Evolutionary conservation across 1,140 invertebrate species (phyloP).

Genomic region (Ceratina japonica): DNA sequence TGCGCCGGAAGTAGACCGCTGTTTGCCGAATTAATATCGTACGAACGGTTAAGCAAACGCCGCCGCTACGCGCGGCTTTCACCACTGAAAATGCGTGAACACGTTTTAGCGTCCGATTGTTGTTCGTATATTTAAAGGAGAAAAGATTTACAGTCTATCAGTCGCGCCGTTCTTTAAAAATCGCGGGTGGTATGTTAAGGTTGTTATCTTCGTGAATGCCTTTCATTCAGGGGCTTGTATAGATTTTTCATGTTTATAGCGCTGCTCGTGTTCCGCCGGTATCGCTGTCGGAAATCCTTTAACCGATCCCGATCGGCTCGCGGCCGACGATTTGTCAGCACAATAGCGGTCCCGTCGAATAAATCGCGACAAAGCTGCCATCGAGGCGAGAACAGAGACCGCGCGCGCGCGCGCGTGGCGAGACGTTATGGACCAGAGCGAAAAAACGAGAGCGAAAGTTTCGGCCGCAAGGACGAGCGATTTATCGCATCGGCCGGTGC

Average conservation of each 20-base stretch:
- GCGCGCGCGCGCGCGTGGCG: neutral
- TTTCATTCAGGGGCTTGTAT: no score
- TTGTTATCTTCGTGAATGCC: no score
- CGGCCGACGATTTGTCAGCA: neutral
- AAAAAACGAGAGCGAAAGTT: constrained; percentile 20
- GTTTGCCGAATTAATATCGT: neutral
- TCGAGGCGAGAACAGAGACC: neutral
- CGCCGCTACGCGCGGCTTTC: no score
- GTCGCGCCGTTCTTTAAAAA: no score
- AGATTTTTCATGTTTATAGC: no score
- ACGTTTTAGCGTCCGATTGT: neutral
- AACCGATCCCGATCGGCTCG: neutral
- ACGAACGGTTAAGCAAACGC: neutral
- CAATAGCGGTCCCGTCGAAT: neutral
- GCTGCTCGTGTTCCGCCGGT: no score
- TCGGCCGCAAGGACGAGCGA: neutral
- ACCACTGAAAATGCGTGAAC: neutral
- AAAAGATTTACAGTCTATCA: no score
- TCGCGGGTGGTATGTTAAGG: no score
- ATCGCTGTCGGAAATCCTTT: no score
- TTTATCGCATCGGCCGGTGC: constrained; percentile 7
- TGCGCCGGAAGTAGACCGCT: no score
- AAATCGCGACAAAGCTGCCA: neutral
- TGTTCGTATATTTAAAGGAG: no score
- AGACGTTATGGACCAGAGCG: neutral